Conservation (phyloP, 2,888 invertebrate genomes). For the Eupithecia subfuscata region DNA sequence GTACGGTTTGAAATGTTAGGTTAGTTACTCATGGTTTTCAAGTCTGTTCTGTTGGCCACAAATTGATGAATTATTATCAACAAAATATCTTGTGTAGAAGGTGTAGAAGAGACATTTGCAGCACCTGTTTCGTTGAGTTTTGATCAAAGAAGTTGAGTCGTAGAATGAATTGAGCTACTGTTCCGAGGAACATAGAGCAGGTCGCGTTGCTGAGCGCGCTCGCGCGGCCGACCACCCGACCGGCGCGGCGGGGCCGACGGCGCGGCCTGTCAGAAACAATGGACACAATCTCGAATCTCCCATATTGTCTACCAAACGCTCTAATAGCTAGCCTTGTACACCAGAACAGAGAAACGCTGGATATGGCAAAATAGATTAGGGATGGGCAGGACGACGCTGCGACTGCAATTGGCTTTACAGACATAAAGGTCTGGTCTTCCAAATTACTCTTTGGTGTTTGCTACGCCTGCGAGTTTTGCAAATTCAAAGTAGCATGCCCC, state of each 20-base stretch:
- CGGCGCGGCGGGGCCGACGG: slow-evolving; percentile 46
- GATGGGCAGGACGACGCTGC: slow-evolving; percentile 16
- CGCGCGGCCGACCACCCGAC: slow-evolving; percentile 45
- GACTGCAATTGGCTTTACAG: background rate
- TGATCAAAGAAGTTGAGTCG: background rate
- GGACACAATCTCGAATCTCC: slow-evolving; percentile 68
- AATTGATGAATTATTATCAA: background rate
- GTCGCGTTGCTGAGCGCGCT: slow-evolving; percentile 11
- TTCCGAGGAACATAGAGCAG: background rate
- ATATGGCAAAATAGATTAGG: slow-evolving; percentile 32
- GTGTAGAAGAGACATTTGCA: background rate
- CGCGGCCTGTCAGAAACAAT: slow-evolving; percentile 64
- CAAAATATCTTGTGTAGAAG: background rate
- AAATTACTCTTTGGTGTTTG: background rate
- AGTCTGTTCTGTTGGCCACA: background rate
- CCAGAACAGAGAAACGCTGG: slow-evolving; percentile 32
- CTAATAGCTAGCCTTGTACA: slow-evolving; percentile 60
- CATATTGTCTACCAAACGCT: slow-evolving; percentile 72
- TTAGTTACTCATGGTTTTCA: background rate
- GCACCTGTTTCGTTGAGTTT: background rate
- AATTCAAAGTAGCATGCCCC: background rate
- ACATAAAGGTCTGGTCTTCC: background rate
- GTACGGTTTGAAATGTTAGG: background rate
- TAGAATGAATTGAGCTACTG: background rate
- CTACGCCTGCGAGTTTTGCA: background rate